phyloP scores from a whole-genome alignment of 2,113 vertebrate species.

The Ascaphus truei region DNA sequence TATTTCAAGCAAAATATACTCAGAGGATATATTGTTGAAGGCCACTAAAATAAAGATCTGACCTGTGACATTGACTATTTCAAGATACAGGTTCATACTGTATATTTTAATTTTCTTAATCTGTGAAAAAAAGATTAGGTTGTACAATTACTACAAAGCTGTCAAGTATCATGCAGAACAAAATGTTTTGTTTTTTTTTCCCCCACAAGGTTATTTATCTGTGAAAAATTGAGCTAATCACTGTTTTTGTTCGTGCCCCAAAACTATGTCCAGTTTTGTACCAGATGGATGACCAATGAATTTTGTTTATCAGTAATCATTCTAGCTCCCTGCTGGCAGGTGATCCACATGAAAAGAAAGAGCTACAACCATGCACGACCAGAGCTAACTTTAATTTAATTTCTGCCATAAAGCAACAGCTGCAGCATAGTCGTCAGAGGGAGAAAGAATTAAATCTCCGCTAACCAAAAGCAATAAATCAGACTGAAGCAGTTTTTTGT shows the following conservation, averaged over 20 bases:
- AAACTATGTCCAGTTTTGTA: not conserved
- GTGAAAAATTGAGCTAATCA: too few species aligned
- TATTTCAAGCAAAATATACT: not conserved
- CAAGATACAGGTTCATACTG: too few species aligned
- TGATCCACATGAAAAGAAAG: slow-evolving; percentile 19
- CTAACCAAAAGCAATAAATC: slow-evolving; percentile 1
- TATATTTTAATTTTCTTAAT: too few species aligned
- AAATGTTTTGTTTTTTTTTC: too few species aligned
- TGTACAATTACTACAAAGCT: too few species aligned
- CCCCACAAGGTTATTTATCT: too few species aligned
- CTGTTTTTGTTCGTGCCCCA: too few species aligned
- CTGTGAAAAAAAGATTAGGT: too few species aligned
- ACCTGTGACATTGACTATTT: too few species aligned
- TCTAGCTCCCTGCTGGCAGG: slow-evolving; percentile 23
- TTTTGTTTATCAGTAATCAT: slow-evolving; percentile 18
- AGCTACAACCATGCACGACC: slow-evolving; percentile 8
- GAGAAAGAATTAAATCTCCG: slow-evolving; percentile 20
- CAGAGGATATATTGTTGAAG: not conserved
- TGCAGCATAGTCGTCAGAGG: slow-evolving; percentile 7
- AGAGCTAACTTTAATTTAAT: slow-evolving; percentile 30
- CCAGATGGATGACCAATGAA: not conserved
- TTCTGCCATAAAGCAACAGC: slow-evolving; percentile 24
- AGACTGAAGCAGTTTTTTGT: not conserved
- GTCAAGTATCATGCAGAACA: too few species aligned
- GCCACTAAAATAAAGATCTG: not conserved